phyloP scores from a whole-genome alignment of 2,888 invertebrate species.

The Heliconius hortense region DNA sequence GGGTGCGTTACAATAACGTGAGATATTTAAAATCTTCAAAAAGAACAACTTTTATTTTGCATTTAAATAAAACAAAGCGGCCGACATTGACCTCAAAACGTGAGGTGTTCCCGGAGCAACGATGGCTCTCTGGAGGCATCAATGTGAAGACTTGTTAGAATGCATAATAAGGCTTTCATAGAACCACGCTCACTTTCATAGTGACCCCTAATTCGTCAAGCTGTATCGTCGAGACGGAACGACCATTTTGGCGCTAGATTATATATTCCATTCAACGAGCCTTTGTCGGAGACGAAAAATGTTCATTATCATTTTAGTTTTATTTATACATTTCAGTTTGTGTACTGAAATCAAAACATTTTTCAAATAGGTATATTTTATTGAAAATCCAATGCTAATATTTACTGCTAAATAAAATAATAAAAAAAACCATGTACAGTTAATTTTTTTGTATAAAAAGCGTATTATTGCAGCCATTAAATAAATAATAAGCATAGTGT shows the following conservation, averaged over 20 bases:
- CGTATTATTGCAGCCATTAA: too few species aligned
- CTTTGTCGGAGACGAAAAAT: constrained; percentile 21
- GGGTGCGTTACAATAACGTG: too few species aligned
- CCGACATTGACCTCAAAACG: constrained; percentile 48
- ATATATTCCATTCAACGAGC: constrained; percentile 29
- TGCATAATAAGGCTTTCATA: constrained; percentile 46
- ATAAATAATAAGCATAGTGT: too few species aligned
- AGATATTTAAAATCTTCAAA: constrained; percentile 21
- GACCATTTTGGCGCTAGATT: constrained; percentile 39
- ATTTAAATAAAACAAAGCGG: constrained; percentile 42
- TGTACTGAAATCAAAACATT: too few species aligned
- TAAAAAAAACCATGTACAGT: too few species aligned
- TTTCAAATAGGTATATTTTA: too few species aligned
- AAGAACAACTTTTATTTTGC: constrained; percentile 43
- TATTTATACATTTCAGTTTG: too few species aligned
- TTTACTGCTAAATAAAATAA: too few species aligned
- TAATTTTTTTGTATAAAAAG: too few species aligned
- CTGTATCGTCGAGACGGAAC: constrained; percentile 34
- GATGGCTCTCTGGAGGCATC: constrained; percentile 44
- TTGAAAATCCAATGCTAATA: too few species aligned
- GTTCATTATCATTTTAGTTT: constrained; percentile 17
- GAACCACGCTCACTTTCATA: constrained; percentile 44
- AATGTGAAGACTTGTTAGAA: constrained; percentile 45
- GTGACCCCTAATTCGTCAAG: constrained; percentile 43
- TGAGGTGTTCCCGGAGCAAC: constrained; percentile 42